Base-by-base conservation (phyloP, 2,113 vertebrate species). In the Cottus gobio region DNA sequence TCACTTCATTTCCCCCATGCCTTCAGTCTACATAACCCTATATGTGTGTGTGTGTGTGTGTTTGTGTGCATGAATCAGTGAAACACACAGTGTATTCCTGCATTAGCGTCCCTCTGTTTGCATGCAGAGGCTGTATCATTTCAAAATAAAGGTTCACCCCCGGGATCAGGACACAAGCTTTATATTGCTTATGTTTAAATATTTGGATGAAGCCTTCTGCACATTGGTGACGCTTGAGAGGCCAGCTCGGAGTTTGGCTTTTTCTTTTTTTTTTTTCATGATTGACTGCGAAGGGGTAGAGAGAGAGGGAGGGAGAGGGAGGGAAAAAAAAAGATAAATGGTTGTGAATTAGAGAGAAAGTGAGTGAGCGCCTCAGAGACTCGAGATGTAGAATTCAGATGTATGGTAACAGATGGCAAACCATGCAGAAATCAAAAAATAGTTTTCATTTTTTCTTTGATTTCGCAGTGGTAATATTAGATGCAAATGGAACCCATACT, bases 331-430 rank as follows among this genome's bases (percentile, higher is more conserved):
- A 63, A 80, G 79, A 89, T 79, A 91, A 91, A 90, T 76, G 52
- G 79, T 77, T 78, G 44, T 70, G 85, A 91, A 89, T 86, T 82
- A 85, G 66, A 75, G 76, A 83, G 84, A 89, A 87, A 85, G 84
- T 75, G 81, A 91, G 81, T 36, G 71, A 87, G 92, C 65, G 86
- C 84, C 82, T 93, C 62, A 63, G 85, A 91, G 90, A 87, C 58
- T 74, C 42, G 75, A 62, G 71, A 86, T 88, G 87, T 66, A 71
- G 75, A 90, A 90, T 90, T 93, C 77, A 88, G 87, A 91, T 86
- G 85, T 90, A 87, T 86, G 79, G 91, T 92, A 92, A 91, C 94
- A 95, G 93, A 95, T 94, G 94, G 95, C 80, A 86, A 87, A 90
- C 85, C 86, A 89, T 90, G 91, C 92, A 81, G 85, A 93, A 94